Base-by-base conservation (phyloP, 2,113 vertebrate genomes). In the Pogonocichla stellata region DNA sequence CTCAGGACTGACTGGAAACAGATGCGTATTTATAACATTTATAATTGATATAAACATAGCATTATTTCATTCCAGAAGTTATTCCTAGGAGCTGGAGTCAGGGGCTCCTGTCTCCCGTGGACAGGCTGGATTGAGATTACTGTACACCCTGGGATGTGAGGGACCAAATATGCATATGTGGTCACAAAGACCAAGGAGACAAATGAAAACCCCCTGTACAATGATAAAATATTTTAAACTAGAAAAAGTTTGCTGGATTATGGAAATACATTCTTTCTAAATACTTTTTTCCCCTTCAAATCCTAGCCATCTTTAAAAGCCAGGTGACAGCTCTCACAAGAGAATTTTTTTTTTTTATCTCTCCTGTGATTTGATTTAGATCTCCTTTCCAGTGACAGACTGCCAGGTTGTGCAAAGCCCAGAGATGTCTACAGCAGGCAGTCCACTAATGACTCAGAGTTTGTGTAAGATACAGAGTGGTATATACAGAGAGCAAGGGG, bases 401-500 rank as follows among this genome's bases (percentile, higher is more conserved):
- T 96, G 95, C 74, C 87, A 96, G 94, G 84, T 4, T 74, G 62
- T 56, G 61, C 70, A 75, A 94, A 97, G 80, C 91, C 91, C 85
- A 72, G 84, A 94, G 73, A 93, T 88, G 42, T 86, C 92, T 96
- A 57, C 93, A 95, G 92, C 96, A 95, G 95, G 92, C 90, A 96
- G 93, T 82, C 94, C 92, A 67, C 95, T 97, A 96, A 95, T 87
- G 95, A 96, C 78, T 95, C 85, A 54, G 73, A 94, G 80, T 72
- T 73, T 92, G 90, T 85, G 58, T 54, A 72, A 90, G 82, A 84
- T 19, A 73, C 28, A 78, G 62, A 72, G 40, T 78, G 53, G 78
- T 50, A 62, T 16, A 22, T 23, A 28, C 28, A 67, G 80, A 82
- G 56, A 78, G 33, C 47, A 60, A 57, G 56, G 54, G 70, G 51